Evolutionary conservation across 2,113 vertebrate species (phyloP).

Genomic region (Phalacrocorax carbo): DNA sequence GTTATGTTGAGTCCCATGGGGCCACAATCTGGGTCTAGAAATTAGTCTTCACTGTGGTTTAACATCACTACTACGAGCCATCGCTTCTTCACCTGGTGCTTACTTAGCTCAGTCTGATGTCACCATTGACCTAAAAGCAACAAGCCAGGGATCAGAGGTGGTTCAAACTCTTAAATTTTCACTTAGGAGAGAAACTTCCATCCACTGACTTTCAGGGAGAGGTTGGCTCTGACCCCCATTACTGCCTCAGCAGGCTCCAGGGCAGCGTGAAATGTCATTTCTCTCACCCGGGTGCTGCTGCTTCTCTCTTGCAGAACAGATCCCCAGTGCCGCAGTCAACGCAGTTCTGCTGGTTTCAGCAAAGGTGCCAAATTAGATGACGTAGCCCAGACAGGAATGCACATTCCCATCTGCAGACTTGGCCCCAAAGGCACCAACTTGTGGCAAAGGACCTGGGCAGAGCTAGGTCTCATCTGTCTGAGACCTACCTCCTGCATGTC

Average conservation of each 20-base stretch:
- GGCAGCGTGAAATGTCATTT: rapidly evolving
- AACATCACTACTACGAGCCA: neutral
- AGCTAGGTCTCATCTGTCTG: neutral
- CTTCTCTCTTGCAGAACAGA: neutral
- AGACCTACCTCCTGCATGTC: neutral
- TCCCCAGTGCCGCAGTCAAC: neutral
- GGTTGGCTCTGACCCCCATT: neutral
- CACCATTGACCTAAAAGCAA: neutral
- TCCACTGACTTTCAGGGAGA: neutral
- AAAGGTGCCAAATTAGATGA: neutral
- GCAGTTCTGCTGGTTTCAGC: neutral
- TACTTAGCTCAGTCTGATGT: neutral
- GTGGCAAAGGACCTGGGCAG: neutral
- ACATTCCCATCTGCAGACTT: neutral
- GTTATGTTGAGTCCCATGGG: neutral
- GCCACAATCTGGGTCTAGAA: neutral
- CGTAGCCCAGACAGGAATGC: neutral
- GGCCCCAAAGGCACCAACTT: neutral
- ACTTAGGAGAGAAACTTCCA: neutral
- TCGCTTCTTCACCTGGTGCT: neutral
- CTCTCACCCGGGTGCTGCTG: neutral
- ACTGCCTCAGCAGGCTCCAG: neutral
- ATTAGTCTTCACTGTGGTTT: neutral
- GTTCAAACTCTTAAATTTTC: neutral
- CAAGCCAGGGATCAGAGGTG: neutral